Evolutionary conservation across 2,113 vertebrate species (phyloP).

Genomic region (Bubo blakistoni): DNA sequence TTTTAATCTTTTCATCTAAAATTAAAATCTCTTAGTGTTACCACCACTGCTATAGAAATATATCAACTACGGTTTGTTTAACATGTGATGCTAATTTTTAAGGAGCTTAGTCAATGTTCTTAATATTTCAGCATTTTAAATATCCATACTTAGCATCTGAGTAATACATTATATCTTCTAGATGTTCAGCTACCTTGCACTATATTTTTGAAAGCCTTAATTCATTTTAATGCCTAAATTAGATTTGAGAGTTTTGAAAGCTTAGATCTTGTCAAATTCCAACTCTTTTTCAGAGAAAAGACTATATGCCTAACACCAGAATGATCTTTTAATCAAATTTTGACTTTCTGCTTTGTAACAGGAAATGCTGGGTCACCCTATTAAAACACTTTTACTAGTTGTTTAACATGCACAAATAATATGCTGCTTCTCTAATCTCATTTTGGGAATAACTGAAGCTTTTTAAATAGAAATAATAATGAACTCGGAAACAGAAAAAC

Average conservation of each 20-base stretch:
- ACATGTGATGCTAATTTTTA: not conserved
- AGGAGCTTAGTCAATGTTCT: not conserved
- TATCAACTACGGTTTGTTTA: not conserved
- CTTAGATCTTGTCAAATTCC: not conserved
- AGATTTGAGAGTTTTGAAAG: not conserved
- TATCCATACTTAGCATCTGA: not conserved
- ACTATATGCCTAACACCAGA: not conserved
- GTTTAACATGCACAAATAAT: not conserved
- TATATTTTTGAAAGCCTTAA: not conserved
- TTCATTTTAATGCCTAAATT: not conserved
- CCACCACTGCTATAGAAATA: not conserved
- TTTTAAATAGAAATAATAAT: not conserved
- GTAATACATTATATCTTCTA: not conserved
- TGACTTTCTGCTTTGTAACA: not conserved
- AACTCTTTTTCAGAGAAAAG: not conserved
- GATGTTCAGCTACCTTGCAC: not conserved
- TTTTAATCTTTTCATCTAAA: constrained; percentile 6
- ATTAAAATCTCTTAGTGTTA: not conserved
- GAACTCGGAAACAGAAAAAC: not conserved
- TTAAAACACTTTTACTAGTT: not conserved
- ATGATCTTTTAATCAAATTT: not conserved
- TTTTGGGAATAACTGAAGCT: not conserved
- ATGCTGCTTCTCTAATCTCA: not conserved
- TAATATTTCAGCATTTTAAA: not conserved
- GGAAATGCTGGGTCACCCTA: not conserved